Evolutionary conservation across 1,140 invertebrate genomes (phyloP).

Genomic region (Pseudachorutes palmiensis): DNA sequence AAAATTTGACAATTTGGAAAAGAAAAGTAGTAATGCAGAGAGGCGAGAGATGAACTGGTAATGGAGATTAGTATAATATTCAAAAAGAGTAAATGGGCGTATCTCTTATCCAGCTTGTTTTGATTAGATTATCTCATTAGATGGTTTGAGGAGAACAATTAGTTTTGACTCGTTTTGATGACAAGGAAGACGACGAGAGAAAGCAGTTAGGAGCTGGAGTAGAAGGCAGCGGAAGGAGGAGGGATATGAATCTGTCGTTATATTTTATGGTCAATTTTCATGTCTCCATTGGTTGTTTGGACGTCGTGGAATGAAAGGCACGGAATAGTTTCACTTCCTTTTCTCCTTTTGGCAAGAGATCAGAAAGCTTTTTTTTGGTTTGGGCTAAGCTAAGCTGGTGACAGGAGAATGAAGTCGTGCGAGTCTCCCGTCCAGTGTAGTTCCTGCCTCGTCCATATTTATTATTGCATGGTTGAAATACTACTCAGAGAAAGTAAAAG

Average conservation of each 20-base stretch:
- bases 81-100: no score
- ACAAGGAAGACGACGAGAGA: not conserved
- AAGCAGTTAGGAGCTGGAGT: not conserved
- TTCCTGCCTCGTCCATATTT: constrained; percentile 11
- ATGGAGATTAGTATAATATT: no score
- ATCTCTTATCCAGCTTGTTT: no score
- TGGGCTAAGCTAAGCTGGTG: no score
- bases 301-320: not conserved
- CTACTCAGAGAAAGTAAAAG: not conserved
- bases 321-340: not conserved
- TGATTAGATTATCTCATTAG: constrained; percentile 6
- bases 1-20: not conserved
- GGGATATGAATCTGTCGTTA: no score
- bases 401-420: not conserved
- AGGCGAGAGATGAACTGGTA: no score
- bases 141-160: constrained; percentile 8
- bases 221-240: no score
- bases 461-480: not conserved
- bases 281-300: constrained; percentile 3
- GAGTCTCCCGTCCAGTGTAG: not conserved
- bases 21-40: not conserved
- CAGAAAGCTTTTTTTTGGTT: constrained; percentile 3
- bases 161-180: not conserved
- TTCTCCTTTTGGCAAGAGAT: constrained; percentile 7
- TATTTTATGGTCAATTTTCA: not conserved